These are phyloP conservation scores for Rhabdornis inornatus DNA, from an alignment of 2,113 vertebrate genomes.

Conservation along the genomic window DNA sequence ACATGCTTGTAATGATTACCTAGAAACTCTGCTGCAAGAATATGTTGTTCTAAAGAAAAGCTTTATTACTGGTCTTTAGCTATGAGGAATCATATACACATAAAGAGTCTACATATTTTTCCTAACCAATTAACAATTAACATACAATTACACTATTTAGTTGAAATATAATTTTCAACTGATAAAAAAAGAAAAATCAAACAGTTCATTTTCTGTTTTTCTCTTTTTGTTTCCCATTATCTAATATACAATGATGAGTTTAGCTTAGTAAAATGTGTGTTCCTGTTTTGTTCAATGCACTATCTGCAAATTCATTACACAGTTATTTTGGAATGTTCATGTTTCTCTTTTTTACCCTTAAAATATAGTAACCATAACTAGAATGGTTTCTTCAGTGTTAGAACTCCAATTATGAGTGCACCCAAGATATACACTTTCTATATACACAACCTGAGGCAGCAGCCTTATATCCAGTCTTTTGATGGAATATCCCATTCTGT, in stretches of 20 bases:
- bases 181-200: neutral
- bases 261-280: neutral
- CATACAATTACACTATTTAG: neutral
- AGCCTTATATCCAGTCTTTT: neutral
- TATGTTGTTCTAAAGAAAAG: neutral
- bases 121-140: neutral
- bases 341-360: neutral
- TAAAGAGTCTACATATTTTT: neutral
- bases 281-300: neutral
- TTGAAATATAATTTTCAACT: neutral
- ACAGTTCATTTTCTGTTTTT: neutral
- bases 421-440: neutral
- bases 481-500: neutral
- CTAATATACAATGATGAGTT: neutral
- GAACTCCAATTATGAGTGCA: accelerated
- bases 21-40: neutral
- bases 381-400: neutral
- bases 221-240: neutral
- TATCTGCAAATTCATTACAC: neutral
- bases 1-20: neutral
- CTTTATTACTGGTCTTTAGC: neutral
- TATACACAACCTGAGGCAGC: neutral
- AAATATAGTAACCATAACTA: neutral
- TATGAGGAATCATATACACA: neutral
- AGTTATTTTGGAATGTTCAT: neutral